Percentiles rank a stretch among this genome's conserved stretches.
phyloP scores from a whole-genome alignment of 2,113 vertebrate species.

The Smithornis capensis region DNA sequence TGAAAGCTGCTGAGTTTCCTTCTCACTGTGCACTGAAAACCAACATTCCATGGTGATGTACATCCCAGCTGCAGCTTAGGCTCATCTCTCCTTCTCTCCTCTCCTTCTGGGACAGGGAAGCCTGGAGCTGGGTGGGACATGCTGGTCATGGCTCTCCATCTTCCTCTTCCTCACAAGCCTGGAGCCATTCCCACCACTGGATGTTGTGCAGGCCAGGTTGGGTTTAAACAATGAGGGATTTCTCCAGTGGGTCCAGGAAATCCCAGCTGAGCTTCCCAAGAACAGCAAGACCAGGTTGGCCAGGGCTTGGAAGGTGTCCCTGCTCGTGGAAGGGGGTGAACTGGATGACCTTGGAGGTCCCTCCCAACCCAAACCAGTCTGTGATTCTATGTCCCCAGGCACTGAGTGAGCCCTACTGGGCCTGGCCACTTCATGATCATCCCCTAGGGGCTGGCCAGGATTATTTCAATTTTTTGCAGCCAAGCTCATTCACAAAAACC shows the following conservation, averaged over 20 bases:
- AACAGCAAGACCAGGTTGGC: not conserved
- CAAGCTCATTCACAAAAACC: not conserved
- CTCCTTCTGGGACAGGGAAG: rapidly evolving
- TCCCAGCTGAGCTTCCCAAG: not conserved
- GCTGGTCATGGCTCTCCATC: rapidly evolving
- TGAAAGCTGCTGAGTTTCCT: not conserved
- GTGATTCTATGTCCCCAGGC: rapidly evolving
- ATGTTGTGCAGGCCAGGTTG: not conserved
- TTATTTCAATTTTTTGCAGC: not conserved
- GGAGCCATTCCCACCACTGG: rapidly evolving
- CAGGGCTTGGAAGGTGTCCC: not conserved
- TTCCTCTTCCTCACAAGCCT: rapidly evolving
- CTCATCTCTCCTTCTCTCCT: not conserved
- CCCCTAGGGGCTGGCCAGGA: not conserved
- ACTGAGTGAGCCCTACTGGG: not conserved
- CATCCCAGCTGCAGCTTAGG: not conserved
- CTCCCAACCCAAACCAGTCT: not conserved
- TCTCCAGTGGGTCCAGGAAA: not conserved
- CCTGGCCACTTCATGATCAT: rapidly evolving
- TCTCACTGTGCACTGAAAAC: not conserved
- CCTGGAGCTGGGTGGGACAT: rapidly evolving
- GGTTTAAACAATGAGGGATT: not conserved
- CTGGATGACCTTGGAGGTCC: not conserved
- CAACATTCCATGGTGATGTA: rapidly evolving
- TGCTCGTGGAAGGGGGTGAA: not conserved